Base-by-base conservation (phyloP, 1,140 invertebrate species). In the Pseudomyrmex pallidus region DNA sequence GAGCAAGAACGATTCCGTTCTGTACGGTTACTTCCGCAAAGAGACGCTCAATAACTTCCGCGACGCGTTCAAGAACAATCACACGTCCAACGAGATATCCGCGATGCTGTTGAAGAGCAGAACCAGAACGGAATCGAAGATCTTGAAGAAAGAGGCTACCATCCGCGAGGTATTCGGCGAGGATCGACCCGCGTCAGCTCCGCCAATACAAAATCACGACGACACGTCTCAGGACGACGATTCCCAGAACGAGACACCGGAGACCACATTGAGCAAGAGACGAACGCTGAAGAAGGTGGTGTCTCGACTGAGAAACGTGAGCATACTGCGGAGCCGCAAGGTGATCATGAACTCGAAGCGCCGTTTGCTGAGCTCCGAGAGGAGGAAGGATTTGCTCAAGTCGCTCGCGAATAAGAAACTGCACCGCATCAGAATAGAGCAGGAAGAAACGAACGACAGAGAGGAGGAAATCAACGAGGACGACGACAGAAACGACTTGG, bases 141-240 rank as follows among this genome's bases (percentile, higher is more conserved):
- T 97, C 20, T 93, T 97, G 88, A 97, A 97, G 91, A 96, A 97
- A 87, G 95, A 96, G 87, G 96, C 97, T 10, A 97, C 96, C 1
- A 97, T 97, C 48, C 96, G 96, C 84, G 97, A 97, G 92, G 96
- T 97, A 1, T 98, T 97, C 91, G 97, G 97, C 2, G 96, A 96
- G 52, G 96, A 96, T 90, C 92, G 96, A 9, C 96, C 96, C 0
- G 96, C 96, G 0, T 96, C 96, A 0, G 96, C 96, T 0, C 96
- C 96, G 0, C 96, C 96, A 0, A 95, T 93, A 88, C 93, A 92
- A 74, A 94, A 92, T 76, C 93, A 93, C 70, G 91, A 92, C 52
- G 91, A 93, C 20, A 92, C 90, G 0, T 92, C 92, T 7, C 92
- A 93, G 63, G 93, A 94, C 44, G 93, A 94, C 20, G 93, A 94